Percentiles rank a stretch among this genome's conserved stretches.
Conservation (phyloP, 2,797 vertebrate genomes). For the Gymnoscopelus microlampas region DNA sequence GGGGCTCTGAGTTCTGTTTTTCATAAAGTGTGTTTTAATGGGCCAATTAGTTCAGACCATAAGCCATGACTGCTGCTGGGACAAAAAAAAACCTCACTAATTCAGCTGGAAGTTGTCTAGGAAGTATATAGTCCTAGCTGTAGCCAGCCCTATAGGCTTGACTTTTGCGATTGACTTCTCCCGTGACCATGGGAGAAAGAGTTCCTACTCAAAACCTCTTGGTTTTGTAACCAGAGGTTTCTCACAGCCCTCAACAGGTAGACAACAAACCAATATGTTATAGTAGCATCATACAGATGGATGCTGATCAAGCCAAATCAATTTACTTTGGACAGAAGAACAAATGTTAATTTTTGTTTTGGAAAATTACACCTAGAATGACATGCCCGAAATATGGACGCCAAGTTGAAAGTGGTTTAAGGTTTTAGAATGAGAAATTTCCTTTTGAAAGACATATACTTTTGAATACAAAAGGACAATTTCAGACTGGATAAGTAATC, state of each 20-base stretch:
- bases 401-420: too few species aligned
- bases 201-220: constrained; percentile 1
- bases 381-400: too few species aligned
- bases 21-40: constrained; percentile 36
- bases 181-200: constrained; percentile 20
- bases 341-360: too few species aligned
- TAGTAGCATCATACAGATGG: too few species aligned
- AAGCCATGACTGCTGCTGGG: constrained; percentile 25
- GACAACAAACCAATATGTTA: too few species aligned
- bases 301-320: too few species aligned
- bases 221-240: too few species aligned
- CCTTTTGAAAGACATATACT: too few species aligned
- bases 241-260: too few species aligned
- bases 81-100: constrained; percentile 21
- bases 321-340: too few species aligned
- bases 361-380: too few species aligned
- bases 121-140: background rate
- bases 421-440: too few species aligned
- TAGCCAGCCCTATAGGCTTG: background rate
- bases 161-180: constrained; percentile 18
- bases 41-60: constrained; percentile 40
- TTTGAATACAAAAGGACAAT: background rate
- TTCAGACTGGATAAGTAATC: constrained; percentile 9
- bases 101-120: constrained; percentile 10
- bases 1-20: constrained; percentile 23